Evolutionary conservation across 2,888 invertebrate species (phyloP), one percentile per base, ranked within the genome.

Genomic region (Geophilus truncorum): DNA sequence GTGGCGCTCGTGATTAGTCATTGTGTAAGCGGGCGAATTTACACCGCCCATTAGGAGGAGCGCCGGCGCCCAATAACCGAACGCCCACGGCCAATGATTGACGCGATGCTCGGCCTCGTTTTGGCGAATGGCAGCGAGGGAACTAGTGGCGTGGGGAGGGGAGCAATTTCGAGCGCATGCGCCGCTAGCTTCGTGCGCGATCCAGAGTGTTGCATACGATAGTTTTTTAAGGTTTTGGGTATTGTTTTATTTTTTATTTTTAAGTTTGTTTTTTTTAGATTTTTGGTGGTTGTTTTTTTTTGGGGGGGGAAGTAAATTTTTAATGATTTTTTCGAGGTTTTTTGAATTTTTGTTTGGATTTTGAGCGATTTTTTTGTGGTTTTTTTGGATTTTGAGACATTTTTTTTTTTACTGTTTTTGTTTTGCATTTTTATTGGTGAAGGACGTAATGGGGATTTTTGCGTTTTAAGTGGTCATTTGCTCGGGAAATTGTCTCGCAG

Each of bases 41-140:
- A 32, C 78, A 23, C 34, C 45, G 79, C 79, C 28, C 79, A 23
- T 45, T 23, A 25, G 78, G 79, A 28, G 51, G 45, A 9, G 23
- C 23, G 25, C 45, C 79, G 28, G n/a, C 79, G 57, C 51, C 79
- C 79, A 79, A 79, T 79, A 79, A 79, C 79, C 9, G 28, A 7
- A 45, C 21, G 51, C 28, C 36, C 10, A 21, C 23, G 10, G 51
- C 79, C 23, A 40, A 18, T 79, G 79, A 79, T 57, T 45, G 79
- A 79, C 79, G 32, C n/a, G n/a, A n/a, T n/a, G n/a, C n/a, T n/a
- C n/a, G n/a, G n/a, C n/a, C n/a, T n/a, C n/a, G 5, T 2, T 57
- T n/a, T 21, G 18, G 57, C 57, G 57, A 57, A 57, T 57, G 57
- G 57, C 21, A n/a, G n/a, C n/a, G n/a, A n/a, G n/a, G n/a, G n/a